phyloP scores from a whole-genome alignment of 2,797 vertebrate genomes.

The Pachyuromys duprasi region DNA sequence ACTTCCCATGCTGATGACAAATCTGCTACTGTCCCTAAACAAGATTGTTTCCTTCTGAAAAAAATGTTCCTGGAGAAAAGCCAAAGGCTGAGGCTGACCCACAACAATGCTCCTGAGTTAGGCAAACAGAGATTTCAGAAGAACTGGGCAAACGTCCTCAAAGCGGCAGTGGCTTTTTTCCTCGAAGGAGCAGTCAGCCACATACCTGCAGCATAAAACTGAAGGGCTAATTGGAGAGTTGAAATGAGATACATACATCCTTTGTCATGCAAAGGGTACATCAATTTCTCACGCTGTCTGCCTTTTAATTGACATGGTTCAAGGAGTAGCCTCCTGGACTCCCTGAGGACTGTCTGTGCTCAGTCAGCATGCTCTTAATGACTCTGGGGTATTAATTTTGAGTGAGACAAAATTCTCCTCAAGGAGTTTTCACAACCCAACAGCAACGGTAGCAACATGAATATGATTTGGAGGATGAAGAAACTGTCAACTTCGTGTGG shows the following conservation, averaged over 20 bases:
- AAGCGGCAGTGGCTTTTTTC: not conserved
- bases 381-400: not conserved
- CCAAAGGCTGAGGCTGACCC: not conserved
- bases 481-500: not conserved
- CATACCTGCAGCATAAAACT: not conserved
- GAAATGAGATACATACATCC: not conserved
- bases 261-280: not conserved
- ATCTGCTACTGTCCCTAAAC: not conserved
- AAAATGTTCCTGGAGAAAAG: conserved; percentile 34
- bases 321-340: not conserved
- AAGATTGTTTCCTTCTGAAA: conserved; percentile 45
- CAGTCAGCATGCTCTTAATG: not conserved
- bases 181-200: not conserved
- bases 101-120: not conserved
- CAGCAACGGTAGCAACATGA: not conserved
- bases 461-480: not conserved
- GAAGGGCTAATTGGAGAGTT: not conserved
- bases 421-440: not conserved
- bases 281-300: not conserved
- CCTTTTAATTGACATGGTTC: not conserved
- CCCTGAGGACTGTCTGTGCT: not conserved
- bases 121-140: not conserved
- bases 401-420: not conserved
- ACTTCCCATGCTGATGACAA: not conserved
- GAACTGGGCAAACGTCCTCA: not conserved